These are phyloP conservation scores for Lasioglossum baleicum DNA, from an alignment of 1,140 invertebrate genomes.

Conservation along the genomic window DNA sequence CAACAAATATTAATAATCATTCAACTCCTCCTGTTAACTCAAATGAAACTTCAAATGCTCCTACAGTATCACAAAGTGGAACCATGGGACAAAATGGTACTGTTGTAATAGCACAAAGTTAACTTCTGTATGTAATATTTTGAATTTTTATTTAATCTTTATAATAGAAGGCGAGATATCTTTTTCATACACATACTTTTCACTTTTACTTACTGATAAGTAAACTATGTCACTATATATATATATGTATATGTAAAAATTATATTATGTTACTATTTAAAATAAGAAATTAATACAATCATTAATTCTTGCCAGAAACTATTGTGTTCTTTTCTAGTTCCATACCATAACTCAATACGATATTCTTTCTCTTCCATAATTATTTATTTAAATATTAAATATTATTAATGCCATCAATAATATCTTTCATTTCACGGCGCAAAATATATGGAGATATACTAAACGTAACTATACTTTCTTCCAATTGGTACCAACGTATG, in stretches of 20 bases:
- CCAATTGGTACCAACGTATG: conserved; percentile 66
- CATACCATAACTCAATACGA: background rate
- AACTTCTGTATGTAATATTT: conserved; percentile 48
- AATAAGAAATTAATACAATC: background rate
- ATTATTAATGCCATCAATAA: conserved; percentile 16
- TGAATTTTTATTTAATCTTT: conserved; percentile 34
- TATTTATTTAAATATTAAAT: conserved; percentile 19
- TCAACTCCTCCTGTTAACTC: conserved; percentile 72
- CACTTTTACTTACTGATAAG: conserved; percentile 29
- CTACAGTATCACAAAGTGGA: conserved; percentile 65
- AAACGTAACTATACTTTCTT: conserved; percentile 54
- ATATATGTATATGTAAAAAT: conserved; percentile 8
- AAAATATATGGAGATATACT: conserved; percentile 41
- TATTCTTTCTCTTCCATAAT: background rate
- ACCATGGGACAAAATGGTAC: conserved; percentile 74
- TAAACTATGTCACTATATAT: conserved; percentile 10
- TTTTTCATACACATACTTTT: conserved; percentile 18
- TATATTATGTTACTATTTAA: conserved; percentile 20
- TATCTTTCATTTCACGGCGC: conserved; percentile 42
- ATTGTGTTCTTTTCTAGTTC: background rate
- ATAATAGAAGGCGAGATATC: conserved; percentile 4
- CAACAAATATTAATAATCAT: conserved; percentile 69
- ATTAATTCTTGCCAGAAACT: conserved; percentile 9
- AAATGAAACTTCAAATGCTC: conserved; percentile 67
- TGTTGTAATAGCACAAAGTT: conserved; percentile 71